Percentiles rank a stretch among this genome's conserved stretches.
These are phyloP conservation scores for Pristionchus maxplancki DNA, from an alignment of 2,888 invertebrate species.

Conservation along the genomic window DNA sequence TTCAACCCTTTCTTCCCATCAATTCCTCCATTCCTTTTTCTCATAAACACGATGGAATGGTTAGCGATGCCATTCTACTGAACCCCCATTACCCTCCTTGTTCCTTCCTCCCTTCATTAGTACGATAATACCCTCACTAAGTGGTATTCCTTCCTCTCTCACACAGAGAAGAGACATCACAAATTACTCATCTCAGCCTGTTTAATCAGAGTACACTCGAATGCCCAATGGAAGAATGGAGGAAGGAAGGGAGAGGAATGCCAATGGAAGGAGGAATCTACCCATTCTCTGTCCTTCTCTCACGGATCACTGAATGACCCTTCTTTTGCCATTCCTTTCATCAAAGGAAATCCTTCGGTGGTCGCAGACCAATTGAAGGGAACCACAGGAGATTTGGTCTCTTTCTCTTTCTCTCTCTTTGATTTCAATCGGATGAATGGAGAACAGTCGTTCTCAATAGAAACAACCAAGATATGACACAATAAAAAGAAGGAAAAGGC, in stretches of 20 bases:
- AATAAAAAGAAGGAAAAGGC: not conserved
- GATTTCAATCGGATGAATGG: not conserved
- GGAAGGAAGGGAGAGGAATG: not conserved
- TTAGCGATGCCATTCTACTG: not conserved
- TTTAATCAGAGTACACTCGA: slow-evolving; percentile 44
- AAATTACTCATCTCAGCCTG: not conserved
- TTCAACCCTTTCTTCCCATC: not conserved
- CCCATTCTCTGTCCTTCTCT: not conserved
- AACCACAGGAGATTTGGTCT: not conserved
- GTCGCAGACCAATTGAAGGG: not conserved
- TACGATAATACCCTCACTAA: slow-evolving; percentile 27
- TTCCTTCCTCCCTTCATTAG: not conserved
- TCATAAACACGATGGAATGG: not conserved
- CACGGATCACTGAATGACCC: not conserved
- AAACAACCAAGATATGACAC: not conserved
- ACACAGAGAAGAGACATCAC: not conserved
- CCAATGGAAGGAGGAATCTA: not conserved
- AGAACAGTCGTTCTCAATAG: not conserved
- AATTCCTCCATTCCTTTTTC: not conserved
- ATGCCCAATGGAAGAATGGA: slow-evolving; percentile 18
- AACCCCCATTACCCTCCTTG: slow-evolving; percentile 1
- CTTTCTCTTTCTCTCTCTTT: not conserved
- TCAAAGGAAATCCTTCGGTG: not conserved
- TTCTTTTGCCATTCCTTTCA: not conserved
- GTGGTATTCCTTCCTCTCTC: not conserved